Evolutionary conservation across 1,140 invertebrate genomes (phyloP), one percentile per base, ranked within the genome.

Genomic region (Ips typographus): DNA sequence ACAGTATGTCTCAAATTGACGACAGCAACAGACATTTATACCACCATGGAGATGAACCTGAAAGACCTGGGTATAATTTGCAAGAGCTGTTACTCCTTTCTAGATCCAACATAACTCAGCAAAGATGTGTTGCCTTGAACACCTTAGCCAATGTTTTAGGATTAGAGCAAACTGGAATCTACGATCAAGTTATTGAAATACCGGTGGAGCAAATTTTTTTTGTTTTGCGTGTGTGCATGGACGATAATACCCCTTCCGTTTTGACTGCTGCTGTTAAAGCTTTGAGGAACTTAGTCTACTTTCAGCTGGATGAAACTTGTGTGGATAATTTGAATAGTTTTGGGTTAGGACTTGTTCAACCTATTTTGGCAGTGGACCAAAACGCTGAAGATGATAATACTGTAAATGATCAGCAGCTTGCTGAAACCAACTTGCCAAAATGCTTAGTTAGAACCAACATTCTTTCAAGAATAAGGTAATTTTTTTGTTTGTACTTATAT

Each of bases 11-110:
- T 51, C 86, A 91, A 71, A 84, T 80, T 4, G 83, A 82, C 71
- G 79, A 84, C 81, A 77, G 86, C 36, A 85, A 87, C 41, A 77
- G 87, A 62, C 89, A 88, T 55, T 82, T 98, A 3, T 94, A 95
- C 83, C 92, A 96, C 81, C 95, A 98, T 80, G 94, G 94, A 1
- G 90, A 94, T 74, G 94, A 98, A 81, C 91, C 93, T 38, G 90
- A 94, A 74, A 85, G 94, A 75, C 90, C 94, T 22, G 94, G 94
- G 0, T 98, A 97, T 77, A 90, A 91, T 1, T 76, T 98, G 1
- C 90, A 91, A 73, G 95, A 98, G 83, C 80, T 98, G 0, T 87
- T 95, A 75, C 88, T 91, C 72, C 79, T 96, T 2, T 83, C 75
- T 44, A 74, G 87, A 77, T 85, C 88, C 83, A 81, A 91, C 83